Percentiles rank a stretch among this genome's conserved stretches.
These are phyloP conservation scores for Stenolophus ochropezus DNA, from an alignment of 2,888 invertebrate species.

Conservation along the genomic window DNA sequence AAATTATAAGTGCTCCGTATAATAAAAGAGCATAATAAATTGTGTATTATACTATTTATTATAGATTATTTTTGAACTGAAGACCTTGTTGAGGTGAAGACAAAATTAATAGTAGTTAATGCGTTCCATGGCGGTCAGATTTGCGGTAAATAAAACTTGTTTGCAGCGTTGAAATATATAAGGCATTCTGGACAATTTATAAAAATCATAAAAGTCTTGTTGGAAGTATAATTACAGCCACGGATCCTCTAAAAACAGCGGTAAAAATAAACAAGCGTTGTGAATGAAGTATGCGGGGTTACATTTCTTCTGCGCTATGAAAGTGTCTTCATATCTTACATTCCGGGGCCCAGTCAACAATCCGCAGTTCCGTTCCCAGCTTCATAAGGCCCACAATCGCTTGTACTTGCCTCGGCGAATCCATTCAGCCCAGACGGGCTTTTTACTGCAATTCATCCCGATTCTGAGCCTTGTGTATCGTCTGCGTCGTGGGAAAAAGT, in stretches of 20 bases:
- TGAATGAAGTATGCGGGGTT: constrained; percentile 38
- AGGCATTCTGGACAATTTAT: background rate
- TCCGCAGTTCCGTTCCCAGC: constrained; percentile 51
- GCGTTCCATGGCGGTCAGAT: too few relatives aligned
- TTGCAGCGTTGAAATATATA: too few relatives aligned
- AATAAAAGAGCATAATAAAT: too few relatives aligned
- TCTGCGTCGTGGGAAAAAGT: constrained; percentile 11
- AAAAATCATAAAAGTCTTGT: background rate
- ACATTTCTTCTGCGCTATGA: constrained; percentile 58
- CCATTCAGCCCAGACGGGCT: constrained; percentile 3
- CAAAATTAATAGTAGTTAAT: too few relatives aligned
- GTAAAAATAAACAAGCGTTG: constrained; percentile 34
- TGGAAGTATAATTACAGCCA: constrained; percentile 31
- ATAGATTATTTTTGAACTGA: too few relatives aligned
- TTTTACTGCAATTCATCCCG: background rate
- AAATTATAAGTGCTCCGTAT: too few relatives aligned
- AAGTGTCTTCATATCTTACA: constrained; percentile 58
- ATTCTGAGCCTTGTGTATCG: constrained; percentile 23
- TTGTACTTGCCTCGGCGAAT: background rate
- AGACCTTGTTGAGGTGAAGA: too few relatives aligned
- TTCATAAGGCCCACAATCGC: constrained; percentile 36
- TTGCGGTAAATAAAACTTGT: too few relatives aligned
- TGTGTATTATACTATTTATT: too few relatives aligned
- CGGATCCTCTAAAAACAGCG: background rate
- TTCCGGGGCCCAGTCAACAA: constrained; percentile 56